Evolutionary conservation across 1,140 invertebrate species (phyloP), one percentile per base, ranked within the genome.

Genomic region (Ostrea edulis): DNA sequence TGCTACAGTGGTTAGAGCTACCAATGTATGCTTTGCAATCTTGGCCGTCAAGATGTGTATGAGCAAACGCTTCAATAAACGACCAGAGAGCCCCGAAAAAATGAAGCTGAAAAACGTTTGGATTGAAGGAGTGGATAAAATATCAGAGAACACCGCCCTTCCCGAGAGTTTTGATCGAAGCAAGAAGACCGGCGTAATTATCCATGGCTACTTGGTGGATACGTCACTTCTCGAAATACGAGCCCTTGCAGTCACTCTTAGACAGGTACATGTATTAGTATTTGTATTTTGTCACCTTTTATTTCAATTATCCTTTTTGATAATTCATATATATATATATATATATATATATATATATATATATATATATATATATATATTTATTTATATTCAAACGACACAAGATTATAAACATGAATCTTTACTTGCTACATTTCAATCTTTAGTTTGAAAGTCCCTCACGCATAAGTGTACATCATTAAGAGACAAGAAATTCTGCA

Each of bases 11-110:
- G 25, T 22, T 29, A 29, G 29, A 25, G 68, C 68, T 9, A 71
- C 68, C 1, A 25, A 14, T 12, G 2, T 71, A 3, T 71, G 68
- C 68, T 71, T 71, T 29, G 25, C 25, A 3, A 29, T 71, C 25
- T 71, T 71, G 29, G 68, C 68, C 68, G 11, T 71, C 11, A 71
- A 71, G 68, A 71, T 71, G 68, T 71, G 68, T 35, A 71, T 71
- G 68, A 71, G 1, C 68, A 71, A 71, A 71, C 68, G 68, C 9
- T 71, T 71, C 68, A 29, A 71, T 12, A 71, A 71, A 71, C 22
- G 9, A 8, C 68, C 68, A 0, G 7, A 71, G 25, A 71, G 8
- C 14, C 68, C 68, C 12, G 8, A 35, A 9, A 25, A 71, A 29
- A 71, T 71, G 68, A 35, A 25, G 29, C 68, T 71, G 12, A 71